phyloP scores from a whole-genome alignment of 2,113 vertebrate species.

The Gambusia affinis region DNA sequence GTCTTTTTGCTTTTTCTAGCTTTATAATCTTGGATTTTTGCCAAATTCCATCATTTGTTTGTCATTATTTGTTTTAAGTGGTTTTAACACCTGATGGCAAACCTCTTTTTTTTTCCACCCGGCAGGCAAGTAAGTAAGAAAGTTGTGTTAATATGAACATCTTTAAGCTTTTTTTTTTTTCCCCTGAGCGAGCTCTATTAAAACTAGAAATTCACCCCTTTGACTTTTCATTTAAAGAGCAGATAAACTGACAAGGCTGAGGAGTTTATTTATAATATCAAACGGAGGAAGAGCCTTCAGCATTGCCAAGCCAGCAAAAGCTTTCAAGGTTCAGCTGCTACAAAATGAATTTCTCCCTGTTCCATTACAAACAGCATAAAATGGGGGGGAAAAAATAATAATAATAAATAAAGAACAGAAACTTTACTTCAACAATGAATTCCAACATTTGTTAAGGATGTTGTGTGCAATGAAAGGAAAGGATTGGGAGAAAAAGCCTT shows the following conservation, averaged over 20 bases:
- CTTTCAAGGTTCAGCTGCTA: background rate
- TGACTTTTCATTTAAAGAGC: background rate
- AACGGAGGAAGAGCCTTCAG: background rate
- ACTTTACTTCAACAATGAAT: no score
- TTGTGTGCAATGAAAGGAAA: background rate
- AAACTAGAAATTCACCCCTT: background rate
- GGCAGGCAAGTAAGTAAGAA: no score
- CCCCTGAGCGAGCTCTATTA: background rate
- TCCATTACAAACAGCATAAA: background rate
- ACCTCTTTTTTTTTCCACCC: no score
- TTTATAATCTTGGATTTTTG: no score
- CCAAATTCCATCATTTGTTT: no score
- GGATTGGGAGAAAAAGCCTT: background rate
- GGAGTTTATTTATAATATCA: background rate
- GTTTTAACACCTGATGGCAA: no score
- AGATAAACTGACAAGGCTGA: background rate
- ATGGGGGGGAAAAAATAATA: no score
- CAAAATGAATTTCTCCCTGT: background rate
- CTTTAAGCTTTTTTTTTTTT: background rate
- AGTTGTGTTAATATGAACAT: background rate
- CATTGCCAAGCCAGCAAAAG: background rate
- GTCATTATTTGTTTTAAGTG: no score
- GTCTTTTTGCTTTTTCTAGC: no score
- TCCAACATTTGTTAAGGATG: background rate
- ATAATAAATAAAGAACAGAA: background rate